Evolutionary conservation across 2,797 vertebrate species (phyloP).

Genomic region (Peromyscus melanophrys): DNA sequence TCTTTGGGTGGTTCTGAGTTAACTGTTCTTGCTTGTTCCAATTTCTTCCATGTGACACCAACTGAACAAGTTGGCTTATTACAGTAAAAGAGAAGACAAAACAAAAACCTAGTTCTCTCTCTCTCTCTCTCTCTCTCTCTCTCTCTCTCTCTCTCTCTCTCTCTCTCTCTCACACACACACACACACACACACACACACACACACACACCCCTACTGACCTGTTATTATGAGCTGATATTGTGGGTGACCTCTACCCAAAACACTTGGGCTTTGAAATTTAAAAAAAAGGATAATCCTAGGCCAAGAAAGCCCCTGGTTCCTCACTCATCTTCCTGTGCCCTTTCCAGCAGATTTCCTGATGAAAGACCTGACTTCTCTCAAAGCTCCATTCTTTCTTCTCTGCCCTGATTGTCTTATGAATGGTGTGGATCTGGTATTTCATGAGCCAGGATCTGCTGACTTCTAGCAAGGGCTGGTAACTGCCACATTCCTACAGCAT

Average conservation of each 20-base stretch:
- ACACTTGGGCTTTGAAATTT: background rate
- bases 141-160: background rate
- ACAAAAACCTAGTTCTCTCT: background rate
- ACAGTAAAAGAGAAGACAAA: background rate
- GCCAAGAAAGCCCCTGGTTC: background rate
- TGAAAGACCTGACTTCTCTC: background rate
- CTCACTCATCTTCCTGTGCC: background rate
- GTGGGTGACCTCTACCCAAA: background rate
- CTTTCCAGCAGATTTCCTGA: background rate
- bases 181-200: background rate
- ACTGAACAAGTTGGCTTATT: background rate
- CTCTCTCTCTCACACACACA: background rate
- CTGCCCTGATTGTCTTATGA: background rate
- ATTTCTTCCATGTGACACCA: background rate
- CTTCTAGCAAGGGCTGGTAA: background rate
- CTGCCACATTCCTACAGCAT: background rate
- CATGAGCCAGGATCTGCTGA: background rate
- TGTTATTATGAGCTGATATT: background rate
- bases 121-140: too few species aligned
- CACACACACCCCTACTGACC: background rate
- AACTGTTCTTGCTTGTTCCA: background rate
- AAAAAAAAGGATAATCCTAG: background rate
- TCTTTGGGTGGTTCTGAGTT: background rate
- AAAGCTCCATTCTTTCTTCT: background rate
- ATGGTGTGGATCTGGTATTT: background rate